Percentiles rank a stretch among this genome's conserved stretches.
Evolutionary conservation across 2,113 vertebrate species (phyloP).

Genomic region (Gallinago paraguaiae): DNA sequence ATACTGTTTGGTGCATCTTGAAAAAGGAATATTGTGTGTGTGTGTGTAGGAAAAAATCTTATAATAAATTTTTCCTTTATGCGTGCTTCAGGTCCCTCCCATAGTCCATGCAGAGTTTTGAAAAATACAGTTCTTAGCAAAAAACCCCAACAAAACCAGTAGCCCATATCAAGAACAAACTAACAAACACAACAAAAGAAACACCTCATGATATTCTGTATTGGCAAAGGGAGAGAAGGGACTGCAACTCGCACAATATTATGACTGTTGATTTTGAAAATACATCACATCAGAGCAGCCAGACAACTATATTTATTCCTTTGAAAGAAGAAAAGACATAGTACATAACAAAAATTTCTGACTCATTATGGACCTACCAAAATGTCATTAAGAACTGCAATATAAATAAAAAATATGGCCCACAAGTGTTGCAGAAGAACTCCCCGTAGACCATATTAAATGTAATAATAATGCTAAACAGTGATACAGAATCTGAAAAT

Average conservation of each 20-base stretch:
- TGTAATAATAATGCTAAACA: conserved; percentile 17
- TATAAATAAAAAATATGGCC: background rate
- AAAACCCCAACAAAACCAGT: background rate
- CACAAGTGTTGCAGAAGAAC: background rate
- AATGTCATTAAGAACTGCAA: conserved; percentile 18
- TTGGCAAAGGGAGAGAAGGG: background rate
- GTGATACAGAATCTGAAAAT: conserved; percentile 21
- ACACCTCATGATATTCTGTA: background rate
- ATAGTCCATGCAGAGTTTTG: background rate
- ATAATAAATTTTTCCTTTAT: background rate
- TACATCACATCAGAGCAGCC: background rate
- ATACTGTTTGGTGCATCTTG: background rate
- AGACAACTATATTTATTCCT: background rate
- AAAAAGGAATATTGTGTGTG: background rate
- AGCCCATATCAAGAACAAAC: background rate
- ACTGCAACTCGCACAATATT: background rate
- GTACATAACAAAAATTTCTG: background rate
- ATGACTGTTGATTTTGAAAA: background rate
- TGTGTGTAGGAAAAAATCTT: background rate
- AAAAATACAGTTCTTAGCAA: background rate
- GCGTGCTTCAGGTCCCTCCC: background rate
- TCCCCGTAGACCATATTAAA: conserved; percentile 36
- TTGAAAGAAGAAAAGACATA: background rate
- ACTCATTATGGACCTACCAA: conserved; percentile 24
- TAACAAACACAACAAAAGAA: background rate